These are phyloP conservation scores for Phalacrocorax brasilianus DNA, from an alignment of 2,113 vertebrate genomes.

Conservation along the genomic window DNA sequence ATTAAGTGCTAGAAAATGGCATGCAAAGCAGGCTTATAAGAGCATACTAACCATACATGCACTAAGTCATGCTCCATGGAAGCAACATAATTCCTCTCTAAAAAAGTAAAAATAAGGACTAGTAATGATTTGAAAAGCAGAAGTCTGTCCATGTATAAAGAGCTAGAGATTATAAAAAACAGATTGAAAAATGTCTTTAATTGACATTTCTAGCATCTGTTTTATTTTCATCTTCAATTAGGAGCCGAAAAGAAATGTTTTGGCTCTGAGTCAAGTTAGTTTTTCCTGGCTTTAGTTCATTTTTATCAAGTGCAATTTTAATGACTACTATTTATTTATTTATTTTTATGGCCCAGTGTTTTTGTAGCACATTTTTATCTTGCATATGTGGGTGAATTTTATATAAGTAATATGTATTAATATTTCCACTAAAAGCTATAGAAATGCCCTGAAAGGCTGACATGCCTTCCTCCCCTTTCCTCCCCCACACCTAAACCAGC, in stretches of 20 bases:
- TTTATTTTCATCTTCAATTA: conserved; percentile 54
- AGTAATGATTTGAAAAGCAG: neutral
- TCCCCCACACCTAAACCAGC: neutral
- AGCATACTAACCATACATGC: neutral
- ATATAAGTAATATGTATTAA: neutral
- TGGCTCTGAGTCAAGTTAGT: conserved; percentile 21
- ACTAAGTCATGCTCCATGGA: neutral
- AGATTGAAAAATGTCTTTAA: conserved; percentile 30
- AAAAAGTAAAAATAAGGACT: neutral
- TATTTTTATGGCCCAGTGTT: neutral
- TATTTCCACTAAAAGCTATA: neutral
- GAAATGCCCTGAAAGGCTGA: neutral
- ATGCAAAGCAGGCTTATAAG: neutral
- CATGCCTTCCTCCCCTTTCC: neutral
- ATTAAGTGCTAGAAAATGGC: neutral
- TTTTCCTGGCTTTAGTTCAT: conserved; percentile 21
- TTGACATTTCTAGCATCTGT: conserved; percentile 46
- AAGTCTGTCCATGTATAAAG: neutral
- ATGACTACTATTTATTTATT: neutral
- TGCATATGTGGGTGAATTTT: neutral
- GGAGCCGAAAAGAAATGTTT: conserved; percentile 21
- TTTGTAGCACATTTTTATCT: neutral
- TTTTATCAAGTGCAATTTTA: conserved; percentile 17
- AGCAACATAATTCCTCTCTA: neutral
- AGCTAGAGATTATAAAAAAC: conserved; percentile 15